Percentiles rank a stretch among this genome's conserved stretches.
phyloP scores from a whole-genome alignment of 2,888 invertebrate species.

The Synanthedon andrenaeformis region DNA sequence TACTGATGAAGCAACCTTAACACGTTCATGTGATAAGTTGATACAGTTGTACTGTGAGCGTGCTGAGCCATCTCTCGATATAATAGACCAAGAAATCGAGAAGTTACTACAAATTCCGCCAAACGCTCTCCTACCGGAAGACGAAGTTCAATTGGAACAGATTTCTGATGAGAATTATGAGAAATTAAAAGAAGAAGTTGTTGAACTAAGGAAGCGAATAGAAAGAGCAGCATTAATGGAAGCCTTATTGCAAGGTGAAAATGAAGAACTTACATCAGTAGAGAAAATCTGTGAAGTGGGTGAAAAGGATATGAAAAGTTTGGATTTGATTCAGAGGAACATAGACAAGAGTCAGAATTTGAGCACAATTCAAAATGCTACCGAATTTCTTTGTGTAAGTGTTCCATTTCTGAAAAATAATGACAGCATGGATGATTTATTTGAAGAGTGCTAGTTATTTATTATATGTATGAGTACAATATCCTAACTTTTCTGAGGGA shows the following conservation, averaged over 20 bases:
- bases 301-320: constrained; percentile 48
- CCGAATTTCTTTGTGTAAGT: constrained; percentile 41
- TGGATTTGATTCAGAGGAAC: constrained; percentile 39
- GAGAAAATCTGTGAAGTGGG: constrained; percentile 51
- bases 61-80: constrained; percentile 39
- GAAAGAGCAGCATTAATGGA: constrained; percentile 55
- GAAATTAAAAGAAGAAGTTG: constrained; percentile 44
- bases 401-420: constrained; percentile 30
- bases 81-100: constrained; percentile 51
- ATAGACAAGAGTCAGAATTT: constrained; percentile 23
- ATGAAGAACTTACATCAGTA: constrained; percentile 41
- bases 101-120: constrained; percentile 40
- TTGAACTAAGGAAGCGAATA: constrained; percentile 33
- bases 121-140: constrained; percentile 50
- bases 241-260: constrained; percentile 43
- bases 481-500: not conserved
- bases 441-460: constrained; percentile 9
- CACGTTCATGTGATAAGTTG: constrained; percentile 47
- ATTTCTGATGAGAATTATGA: constrained; percentile 42
- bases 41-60: constrained; percentile 47
- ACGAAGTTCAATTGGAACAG: constrained; percentile 47
- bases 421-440: constrained; percentile 12
- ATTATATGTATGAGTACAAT: not conserved
- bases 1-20: constrained; percentile 43
- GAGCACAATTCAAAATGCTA: constrained; percentile 31